Evolutionary conservation across 1,140 invertebrate species (phyloP), one percentile per base, ranked within the genome.

Genomic region (Philotrypesis tridentata): DNA sequence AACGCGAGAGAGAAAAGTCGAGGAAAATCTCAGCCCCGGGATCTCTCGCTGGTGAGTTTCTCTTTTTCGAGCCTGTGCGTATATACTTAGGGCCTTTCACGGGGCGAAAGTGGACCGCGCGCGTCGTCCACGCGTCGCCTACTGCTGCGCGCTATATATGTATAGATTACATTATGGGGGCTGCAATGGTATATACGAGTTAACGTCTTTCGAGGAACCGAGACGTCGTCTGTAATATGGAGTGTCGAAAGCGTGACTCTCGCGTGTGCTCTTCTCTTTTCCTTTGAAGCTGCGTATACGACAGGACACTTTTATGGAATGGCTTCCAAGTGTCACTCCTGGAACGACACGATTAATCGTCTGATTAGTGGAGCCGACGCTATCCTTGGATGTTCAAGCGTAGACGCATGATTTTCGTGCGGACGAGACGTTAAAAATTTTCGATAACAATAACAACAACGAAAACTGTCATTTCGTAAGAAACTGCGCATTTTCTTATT

Each of bases 231-330:
- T n/a, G n/a, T n/a, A n/a, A n/a, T n/a, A 11, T 11, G 43, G 48
- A 12, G 55, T 73, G 71, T 79, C 82, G 76, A 82, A 85, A 85
- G 23, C 55, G 33, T n/a, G n/a, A n/a, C n/a, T n/a, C n/a, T n/a
- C n/a, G n/a, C n/a, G n/a, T n/a, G n/a, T n/a, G n/a, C n/a, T n/a
- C n/a, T n/a, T n/a, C n/a, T n/a, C n/a, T n/a, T n/a, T n/a, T n/a
- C n/a, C n/a, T n/a, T n/a, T n/a, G n/a, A n/a, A n/a, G n/a, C n/a
- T n/a, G n/a, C n/a, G n/a, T n/a, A n/a, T n/a, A 37, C 65, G n/a
- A 82, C 80, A 81, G 80, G 80, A 85, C 76, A 82, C 82, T 25
- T 81, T 85, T 80, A 63, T 71, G 33, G 80, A 79, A 85, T 83
- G 31, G 43, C 21, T 73, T 73, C 29, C 78, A 79, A 82, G 25